Percentiles rank a stretch among this genome's conserved stretches.
Evolutionary conservation across 1,140 invertebrate genomes (phyloP).

Genomic region (Scaptodrosophila lebanonensis): DNA sequence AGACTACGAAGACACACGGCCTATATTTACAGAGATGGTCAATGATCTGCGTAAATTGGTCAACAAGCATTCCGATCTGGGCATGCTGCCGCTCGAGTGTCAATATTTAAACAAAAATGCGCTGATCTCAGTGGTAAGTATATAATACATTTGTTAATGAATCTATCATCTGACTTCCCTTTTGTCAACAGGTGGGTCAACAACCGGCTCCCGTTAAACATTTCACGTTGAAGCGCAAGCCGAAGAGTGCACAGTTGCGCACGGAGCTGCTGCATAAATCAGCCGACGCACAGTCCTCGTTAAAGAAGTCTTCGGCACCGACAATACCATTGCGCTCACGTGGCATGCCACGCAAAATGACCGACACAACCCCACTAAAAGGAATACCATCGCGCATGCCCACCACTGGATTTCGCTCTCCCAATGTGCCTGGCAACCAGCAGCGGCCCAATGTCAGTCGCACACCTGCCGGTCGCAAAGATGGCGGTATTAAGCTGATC

Average conservation of each 20-base stretch:
- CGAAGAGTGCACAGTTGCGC: conserved; percentile 93
- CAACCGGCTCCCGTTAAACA: conserved; percentile 87
- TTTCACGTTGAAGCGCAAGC: conserved; percentile 95
- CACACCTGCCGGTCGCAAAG: conserved; percentile 83
- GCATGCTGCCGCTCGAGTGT: conserved; percentile 95
- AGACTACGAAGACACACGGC: conserved; percentile 90
- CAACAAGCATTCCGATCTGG: conserved; percentile 90
- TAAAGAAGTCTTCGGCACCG: conserved; percentile 92
- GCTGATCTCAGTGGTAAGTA: conserved; percentile 88
- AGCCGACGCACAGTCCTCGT: conserved; percentile 89
- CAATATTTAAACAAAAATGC: conserved; percentile 97
- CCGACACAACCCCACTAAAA: conserved; percentile 95
- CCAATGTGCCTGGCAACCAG: conserved; percentile 77
- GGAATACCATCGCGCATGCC: conserved; percentile 91
- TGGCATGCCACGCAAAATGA: conserved; percentile 97
- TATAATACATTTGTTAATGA: neutral
- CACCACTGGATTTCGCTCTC: conserved; percentile 79
- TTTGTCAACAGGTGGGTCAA: conserved; percentile 79
- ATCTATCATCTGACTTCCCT: neutral
- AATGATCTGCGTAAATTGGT: conserved; percentile 91
- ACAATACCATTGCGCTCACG: conserved; percentile 91
- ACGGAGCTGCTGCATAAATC: conserved; percentile 95
- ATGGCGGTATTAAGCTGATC: conserved; percentile 93
- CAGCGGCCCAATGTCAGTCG: conserved; percentile 78
- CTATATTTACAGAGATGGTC: conserved; percentile 93